Percentiles rank a stretch among this genome's conserved stretches.
Evolutionary conservation across 2,113 vertebrate genomes (phyloP).

Genomic region (Malurus elegans): DNA sequence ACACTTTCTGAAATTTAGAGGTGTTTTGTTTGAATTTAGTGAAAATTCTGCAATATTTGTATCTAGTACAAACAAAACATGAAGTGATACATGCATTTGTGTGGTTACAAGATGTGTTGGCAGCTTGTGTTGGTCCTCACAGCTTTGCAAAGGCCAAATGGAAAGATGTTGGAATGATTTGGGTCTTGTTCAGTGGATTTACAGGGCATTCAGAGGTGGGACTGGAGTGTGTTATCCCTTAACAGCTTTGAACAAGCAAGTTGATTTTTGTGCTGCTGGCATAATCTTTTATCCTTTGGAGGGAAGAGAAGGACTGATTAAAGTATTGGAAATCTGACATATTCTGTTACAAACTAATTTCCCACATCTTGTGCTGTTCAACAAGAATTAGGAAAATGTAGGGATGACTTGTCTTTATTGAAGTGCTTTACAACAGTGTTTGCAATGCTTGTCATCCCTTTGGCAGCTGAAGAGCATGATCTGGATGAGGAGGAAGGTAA

Average conservation of each 20-base stretch:
- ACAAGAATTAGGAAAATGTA: background rate
- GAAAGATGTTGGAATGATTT: background rate
- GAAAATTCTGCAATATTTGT: background rate
- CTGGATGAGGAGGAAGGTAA: background rate
- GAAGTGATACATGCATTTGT: background rate
- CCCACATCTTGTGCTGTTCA: rapidly evolving
- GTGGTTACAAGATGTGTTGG: background rate
- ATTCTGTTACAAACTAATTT: background rate
- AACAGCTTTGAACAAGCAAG: background rate
- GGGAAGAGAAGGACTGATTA: background rate
- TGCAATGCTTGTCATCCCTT: background rate
- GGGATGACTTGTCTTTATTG: background rate
- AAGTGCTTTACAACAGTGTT: background rate
- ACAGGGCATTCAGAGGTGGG: background rate
- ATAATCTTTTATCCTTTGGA: background rate
- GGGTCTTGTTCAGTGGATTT: background rate
- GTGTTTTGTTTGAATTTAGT: background rate
- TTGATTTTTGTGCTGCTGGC: background rate
- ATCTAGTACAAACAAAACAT: background rate
- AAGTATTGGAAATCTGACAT: background rate
- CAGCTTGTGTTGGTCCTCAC: background rate
- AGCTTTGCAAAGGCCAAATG: background rate
- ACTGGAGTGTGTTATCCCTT: background rate
- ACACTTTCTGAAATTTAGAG: background rate
- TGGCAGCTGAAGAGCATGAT: background rate